Evolutionary conservation across 2,888 invertebrate species (phyloP).

Genomic region (Lithosia quadra): DNA sequence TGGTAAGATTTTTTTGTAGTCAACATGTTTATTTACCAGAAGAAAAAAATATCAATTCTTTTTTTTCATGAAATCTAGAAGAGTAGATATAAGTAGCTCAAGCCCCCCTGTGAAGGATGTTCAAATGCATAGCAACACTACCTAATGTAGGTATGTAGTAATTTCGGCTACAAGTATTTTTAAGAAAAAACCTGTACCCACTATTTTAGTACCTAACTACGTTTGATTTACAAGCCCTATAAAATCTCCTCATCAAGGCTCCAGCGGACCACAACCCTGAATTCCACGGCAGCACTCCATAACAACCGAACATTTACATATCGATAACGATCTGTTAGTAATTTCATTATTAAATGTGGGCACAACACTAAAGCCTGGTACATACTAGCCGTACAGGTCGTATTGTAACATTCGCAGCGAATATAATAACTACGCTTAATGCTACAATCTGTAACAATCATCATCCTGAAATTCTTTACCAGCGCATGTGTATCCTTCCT

Average conservation of each 20-base stretch:
- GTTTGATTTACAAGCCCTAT: neutral
- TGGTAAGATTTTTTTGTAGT: too few species aligned
- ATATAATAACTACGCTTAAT: too few species aligned
- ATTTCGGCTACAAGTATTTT: neutral
- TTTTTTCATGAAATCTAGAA: too few species aligned
- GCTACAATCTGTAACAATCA: too few species aligned
- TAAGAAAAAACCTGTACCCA: neutral
- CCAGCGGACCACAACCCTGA: neutral
- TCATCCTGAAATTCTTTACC: too few species aligned
- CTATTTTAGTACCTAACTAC: neutral
- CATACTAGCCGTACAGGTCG: neutral
- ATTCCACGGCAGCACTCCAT: slow-evolving; percentile 14
- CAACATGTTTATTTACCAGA: too few species aligned
- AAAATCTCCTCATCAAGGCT: neutral
- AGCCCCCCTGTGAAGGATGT: too few species aligned
- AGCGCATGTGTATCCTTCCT: too few species aligned
- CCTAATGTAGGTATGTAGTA: neutral
- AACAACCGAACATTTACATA: slow-evolving; percentile 9
- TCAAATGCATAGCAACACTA: too few species aligned
- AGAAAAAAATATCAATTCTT: too few species aligned
- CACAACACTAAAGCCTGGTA: slow-evolving; percentile 8
- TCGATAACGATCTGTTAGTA: slow-evolving; percentile 17
- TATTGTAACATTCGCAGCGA: too few species aligned
- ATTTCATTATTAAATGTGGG: slow-evolving; percentile 20
- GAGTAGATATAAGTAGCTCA: too few species aligned